These are phyloP conservation scores for Mythimna loreyi DNA, from an alignment of 2,888 invertebrate species.

Conservation along the genomic window DNA sequence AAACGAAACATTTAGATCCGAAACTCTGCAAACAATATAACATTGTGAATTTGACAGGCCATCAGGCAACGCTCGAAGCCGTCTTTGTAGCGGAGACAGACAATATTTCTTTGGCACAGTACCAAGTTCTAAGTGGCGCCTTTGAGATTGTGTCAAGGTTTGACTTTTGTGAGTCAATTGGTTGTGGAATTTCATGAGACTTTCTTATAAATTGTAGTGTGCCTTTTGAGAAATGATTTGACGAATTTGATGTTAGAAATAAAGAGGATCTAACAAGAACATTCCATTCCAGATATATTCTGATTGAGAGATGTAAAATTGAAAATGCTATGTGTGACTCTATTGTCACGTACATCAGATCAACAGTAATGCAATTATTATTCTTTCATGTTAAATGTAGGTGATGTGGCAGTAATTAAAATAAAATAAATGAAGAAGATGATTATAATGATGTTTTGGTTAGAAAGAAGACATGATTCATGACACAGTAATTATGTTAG, in stretches of 20 bases:
- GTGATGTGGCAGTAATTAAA: no score
- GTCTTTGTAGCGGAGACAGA: constrained; percentile 52
- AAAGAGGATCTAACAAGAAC: not conserved
- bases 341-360: no score
- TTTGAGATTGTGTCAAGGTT: constrained; percentile 62
- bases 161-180: constrained; percentile 50
- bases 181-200: constrained; percentile 6
- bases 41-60: constrained; percentile 54
- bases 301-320: no score
- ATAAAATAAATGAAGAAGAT: not conserved
- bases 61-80: constrained; percentile 27
- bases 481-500: not conserved
- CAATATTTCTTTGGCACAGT: constrained; percentile 60
- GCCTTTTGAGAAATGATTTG: not conserved
- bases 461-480: no score
- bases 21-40: constrained; percentile 49
- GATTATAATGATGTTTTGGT: not conserved
- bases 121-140: constrained; percentile 60
- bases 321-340: no score
- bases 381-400: no score
- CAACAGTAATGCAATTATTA: no score
- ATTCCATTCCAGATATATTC: no score
- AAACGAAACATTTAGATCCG: constrained; percentile 23
- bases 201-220: constrained; percentile 13
- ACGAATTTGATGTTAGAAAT: not conserved